Base-by-base conservation (phyloP, 2,797 vertebrate genomes). In the Zenarchopterus dispar region DNA sequence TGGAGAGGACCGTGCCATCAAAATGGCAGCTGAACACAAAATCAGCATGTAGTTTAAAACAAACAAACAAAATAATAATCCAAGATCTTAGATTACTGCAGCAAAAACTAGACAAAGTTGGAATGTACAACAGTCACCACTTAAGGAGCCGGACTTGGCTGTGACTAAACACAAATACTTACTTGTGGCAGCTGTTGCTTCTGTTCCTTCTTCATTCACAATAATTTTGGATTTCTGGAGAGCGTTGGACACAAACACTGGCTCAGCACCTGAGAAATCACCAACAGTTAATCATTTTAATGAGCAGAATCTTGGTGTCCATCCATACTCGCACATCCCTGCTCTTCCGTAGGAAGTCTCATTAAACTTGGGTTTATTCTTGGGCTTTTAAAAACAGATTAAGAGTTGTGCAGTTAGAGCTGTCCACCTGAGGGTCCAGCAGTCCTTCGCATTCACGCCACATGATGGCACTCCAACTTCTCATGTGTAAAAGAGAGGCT, bases 161-260 rank as follows among this genome's bases (percentile, higher is more conserved):
- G 3, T 42, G 23, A 26, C 9, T 13, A 1, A 46, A 21, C 19
- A 22, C 2, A 41, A 28, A 65, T 0, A 61, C 96, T 94, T 92
- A 98, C 97, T 90, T 51, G 97, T 98, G 60, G 93, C 94, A 79
- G 95, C 96, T 59, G 96, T 91, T 77, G 96, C 97, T 94, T 97
- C 97, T 39, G 97, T 98, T 82, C 97, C 97, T 28, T 97, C 96
- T 89, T 99, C 97, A 49, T 95, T 97, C 57, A 99, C 96, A 87
- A 96, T 95, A 8, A 99, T 93, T 91, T 98, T 98, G 78, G 95
- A 93, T 92, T 97, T 98, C 84, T 99, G 97, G 9, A 98, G 88
- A 1, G 96, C 92, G 24, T 91, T 93, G 57, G 96, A 97, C 26
- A 99, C 93, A 54, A 94, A 67, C 67, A 99, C 71, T 6, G 90